A percentile compares a stretch with the other conserved stretches of the same genome.
These are phyloP conservation scores for Dasyurus viverrinus DNA, from an alignment of 2,113 vertebrate genomes.

Conservation along the genomic window DNA sequence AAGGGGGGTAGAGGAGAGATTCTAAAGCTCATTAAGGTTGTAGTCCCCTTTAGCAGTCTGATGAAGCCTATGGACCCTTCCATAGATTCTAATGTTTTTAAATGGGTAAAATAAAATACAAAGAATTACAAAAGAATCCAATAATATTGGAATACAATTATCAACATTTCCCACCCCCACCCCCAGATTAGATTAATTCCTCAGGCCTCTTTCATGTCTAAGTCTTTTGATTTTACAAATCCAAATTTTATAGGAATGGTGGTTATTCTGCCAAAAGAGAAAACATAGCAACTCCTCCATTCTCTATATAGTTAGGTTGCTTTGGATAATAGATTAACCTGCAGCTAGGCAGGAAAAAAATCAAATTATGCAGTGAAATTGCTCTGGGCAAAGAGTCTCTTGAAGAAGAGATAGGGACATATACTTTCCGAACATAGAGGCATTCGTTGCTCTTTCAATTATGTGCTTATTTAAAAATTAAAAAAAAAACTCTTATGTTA, in stretches of 20 bases:
- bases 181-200: not conserved
- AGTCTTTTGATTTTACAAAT: not conserved
- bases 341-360: not conserved
- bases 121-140: not conserved
- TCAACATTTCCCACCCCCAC: not conserved
- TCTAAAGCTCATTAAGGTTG: not conserved
- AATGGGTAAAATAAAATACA: not conserved
- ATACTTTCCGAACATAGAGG: not conserved
- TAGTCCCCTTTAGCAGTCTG: not conserved
- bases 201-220: not conserved
- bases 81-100: not conserved
- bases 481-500: no score
- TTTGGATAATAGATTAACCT: slow-evolving; percentile 2
- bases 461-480: not conserved
- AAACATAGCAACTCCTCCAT: not conserved
- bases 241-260: not conserved
- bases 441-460: not conserved
- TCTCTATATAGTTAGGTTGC: not conserved
- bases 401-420: not conserved
- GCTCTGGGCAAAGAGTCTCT: not conserved
- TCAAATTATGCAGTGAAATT: not conserved
- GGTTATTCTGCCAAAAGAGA: not conserved
- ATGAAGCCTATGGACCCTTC: not conserved
- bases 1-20: not conserved
- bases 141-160: not conserved